A percentile compares a stretch with the other conserved stretches of the same genome.
Evolutionary conservation across 2,888 invertebrate species (phyloP).

Genomic region (Zonitis immaculata): DNA sequence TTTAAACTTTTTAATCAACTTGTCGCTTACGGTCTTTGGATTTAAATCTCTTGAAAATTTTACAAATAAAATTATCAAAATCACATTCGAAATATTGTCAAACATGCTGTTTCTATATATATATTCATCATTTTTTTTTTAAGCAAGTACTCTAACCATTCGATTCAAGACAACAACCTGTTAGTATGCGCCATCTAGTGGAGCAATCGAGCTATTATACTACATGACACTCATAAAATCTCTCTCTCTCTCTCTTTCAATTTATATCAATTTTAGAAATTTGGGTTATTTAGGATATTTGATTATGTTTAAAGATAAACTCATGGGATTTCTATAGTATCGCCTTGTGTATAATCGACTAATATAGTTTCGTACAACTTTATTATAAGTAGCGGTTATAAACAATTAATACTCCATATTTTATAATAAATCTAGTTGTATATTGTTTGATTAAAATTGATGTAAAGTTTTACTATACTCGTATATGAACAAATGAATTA

Average conservation of each 20-base stretch:
- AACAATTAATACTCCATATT: slow-evolving; percentile 30
- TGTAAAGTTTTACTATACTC: slow-evolving; percentile 34
- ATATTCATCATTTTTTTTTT: no score
- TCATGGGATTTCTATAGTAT: slow-evolving; percentile 9
- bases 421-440: slow-evolving; percentile 5
- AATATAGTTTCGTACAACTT: slow-evolving; percentile 28
- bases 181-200: no score
- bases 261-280: no score
- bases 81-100: no score
- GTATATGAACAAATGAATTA: no score
- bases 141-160: no score
- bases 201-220: no score
- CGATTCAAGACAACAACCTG: no score
- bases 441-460: slow-evolving; percentile 33
- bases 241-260: background rate
- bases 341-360: slow-evolving; percentile 27
- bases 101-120: no score
- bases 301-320: background rate
- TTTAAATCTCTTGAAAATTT: slow-evolving; percentile 32
- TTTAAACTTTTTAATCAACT: slow-evolving; percentile 47
- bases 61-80: slow-evolving; percentile 37
- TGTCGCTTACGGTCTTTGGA: slow-evolving; percentile 39
- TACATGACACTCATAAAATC: no score
- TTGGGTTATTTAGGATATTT: slow-evolving; percentile 4
- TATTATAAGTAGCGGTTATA: slow-evolving; percentile 29